phyloP scores from a whole-genome alignment of 2,888 invertebrate species.

The Brachyptera putata region DNA sequence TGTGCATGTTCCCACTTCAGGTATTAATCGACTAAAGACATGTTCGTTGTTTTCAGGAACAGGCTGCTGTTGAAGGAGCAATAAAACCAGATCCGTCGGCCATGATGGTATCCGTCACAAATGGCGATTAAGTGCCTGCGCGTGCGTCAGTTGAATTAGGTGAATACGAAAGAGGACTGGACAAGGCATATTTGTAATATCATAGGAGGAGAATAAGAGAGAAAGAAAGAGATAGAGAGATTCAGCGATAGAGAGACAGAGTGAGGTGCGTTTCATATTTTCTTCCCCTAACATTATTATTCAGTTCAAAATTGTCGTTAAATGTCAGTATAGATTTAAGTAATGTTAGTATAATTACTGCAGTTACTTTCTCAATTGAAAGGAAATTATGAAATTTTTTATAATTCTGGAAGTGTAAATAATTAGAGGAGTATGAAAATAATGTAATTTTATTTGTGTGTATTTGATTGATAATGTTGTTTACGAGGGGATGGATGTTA shows the following conservation, averaged over 20 bases:
- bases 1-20: too few species aligned
- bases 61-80: slow-evolving; percentile 20
- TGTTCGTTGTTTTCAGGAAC: slow-evolving; percentile 23
- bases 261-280: background rate
- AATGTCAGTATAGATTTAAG: too few species aligned
- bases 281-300: slow-evolving; percentile 1
- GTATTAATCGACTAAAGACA: too few species aligned
- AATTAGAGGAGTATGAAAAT: too few species aligned
- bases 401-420: too few species aligned
- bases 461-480: background rate
- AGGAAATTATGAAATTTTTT: too few species aligned
- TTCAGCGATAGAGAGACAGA: background rate
- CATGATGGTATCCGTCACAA: slow-evolving; percentile 28
- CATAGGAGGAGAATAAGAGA: background rate
- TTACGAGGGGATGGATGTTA: background rate
- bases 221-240: background rate
- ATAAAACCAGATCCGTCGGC: slow-evolving; percentile 18
- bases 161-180: background rate
- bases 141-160: slow-evolving; percentile 25
- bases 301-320: too few species aligned
- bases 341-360: too few species aligned
- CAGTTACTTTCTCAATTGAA: too few species aligned
- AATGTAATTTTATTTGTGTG: background rate
- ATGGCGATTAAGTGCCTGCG: slow-evolving; percentile 30
- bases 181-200: too few species aligned